Base-by-base conservation (phyloP, 2,113 vertebrate species). In the Pseudorhombus dupliciocellatus region DNA sequence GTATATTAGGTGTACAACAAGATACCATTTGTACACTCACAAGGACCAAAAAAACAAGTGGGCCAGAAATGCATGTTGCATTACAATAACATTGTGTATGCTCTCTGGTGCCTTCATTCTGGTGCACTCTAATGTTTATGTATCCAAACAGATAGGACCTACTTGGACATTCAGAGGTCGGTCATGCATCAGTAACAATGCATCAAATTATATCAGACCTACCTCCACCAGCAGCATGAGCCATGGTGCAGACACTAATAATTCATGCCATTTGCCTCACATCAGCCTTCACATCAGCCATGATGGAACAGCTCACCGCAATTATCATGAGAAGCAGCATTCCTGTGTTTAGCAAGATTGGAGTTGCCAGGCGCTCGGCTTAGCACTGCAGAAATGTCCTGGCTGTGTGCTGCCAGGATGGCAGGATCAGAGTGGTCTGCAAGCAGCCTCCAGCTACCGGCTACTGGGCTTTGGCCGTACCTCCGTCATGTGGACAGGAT, bases 131-230 rank as follows among this genome's bases (percentile, higher is more conserved):
- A 79, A 86, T 90, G 83, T 87, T 81, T 85, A 88, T 88, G 75
- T 71, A 89, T 86, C 28, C 42, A 16, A 67, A 72, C 57, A 77
- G 70, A 80, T 80, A 77, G 34, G 51, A 80, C 71, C 40, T 65
- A 30, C 65, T 50, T 59, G 73, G 62, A 80, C 73, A 73, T 70
- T 74, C 54, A 58, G 67, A 82, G 70, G 73, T 81, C 40, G 4
- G 78, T 84, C 84, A 85, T 63, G 86, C 88, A 84, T 87, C 76
- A 74, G 82, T 78, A 84, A 79, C 80, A 84, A 78, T 86, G 78
- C 75, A 86, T 81, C 86, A 70, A 77, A 87, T 88, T 77, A 84
- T 82, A 80, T 82, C 83, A 86, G 70, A 68, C 75, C 57, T 83
- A 88, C 70, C 84, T 88, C 69, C 66, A 76, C 65, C 73, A 73